A percentile compares a stretch with the other conserved stretches of the same genome.
Evolutionary conservation across 2,888 invertebrate genomes (phyloP).

Genomic region (Adelognathus sp.): DNA sequence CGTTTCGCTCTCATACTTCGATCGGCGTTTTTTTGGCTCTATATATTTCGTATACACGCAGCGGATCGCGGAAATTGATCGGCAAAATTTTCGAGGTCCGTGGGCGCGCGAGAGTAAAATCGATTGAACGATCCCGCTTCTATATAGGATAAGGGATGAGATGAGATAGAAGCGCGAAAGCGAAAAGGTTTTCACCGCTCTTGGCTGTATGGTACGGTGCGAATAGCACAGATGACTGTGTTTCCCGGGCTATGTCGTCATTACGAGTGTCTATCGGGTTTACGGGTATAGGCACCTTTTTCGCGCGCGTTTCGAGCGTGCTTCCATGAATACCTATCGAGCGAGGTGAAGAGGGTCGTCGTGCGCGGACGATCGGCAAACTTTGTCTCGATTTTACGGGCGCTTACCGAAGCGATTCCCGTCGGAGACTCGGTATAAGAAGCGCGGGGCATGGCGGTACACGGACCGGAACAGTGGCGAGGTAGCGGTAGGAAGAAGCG

Average conservation of each 20-base stretch:
- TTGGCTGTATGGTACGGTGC: neutral
- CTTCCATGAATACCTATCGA: constrained; percentile 50
- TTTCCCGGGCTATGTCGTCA: neutral
- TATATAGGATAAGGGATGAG: neutral
- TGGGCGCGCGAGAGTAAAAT: too few relatives aligned
- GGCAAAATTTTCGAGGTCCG: too few relatives aligned
- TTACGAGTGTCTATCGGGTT: neutral
- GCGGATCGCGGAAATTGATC: constrained; percentile 4
- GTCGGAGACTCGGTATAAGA: neutral
- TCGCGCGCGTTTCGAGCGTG: constrained; percentile 16
- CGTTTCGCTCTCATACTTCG: neutral
- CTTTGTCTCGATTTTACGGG: constrained; percentile 56
- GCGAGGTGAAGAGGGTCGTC: neutral
- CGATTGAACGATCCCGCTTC: neutral
- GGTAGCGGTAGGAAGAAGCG: constrained; percentile 7
- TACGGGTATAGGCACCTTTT: constrained; percentile 22
- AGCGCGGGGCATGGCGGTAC: neutral
- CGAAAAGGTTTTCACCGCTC: neutral
- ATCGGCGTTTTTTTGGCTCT: constrained; percentile 18
- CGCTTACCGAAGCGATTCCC: constrained; percentile 41
- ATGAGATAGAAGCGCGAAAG: neutral
- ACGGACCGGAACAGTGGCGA: neutral
- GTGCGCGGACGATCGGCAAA: too few relatives aligned
- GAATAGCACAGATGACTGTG: neutral
- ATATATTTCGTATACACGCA: too few relatives aligned